These are phyloP conservation scores for Nebria ingens DNA, from an alignment of 1,140 invertebrate genomes.

Conservation along the genomic window DNA sequence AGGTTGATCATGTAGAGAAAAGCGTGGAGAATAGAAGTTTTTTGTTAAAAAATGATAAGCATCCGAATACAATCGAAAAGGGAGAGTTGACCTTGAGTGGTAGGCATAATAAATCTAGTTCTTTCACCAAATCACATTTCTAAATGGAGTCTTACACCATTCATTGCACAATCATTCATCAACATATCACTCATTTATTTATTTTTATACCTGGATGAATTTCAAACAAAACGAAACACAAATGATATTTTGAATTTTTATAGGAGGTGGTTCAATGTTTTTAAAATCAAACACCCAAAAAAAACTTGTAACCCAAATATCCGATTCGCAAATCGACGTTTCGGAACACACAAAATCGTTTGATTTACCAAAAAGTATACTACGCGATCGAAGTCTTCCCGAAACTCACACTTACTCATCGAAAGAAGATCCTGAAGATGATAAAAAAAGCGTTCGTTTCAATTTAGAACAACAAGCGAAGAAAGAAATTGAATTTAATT, in stretches of 20 bases:
- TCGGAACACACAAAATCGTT: conserved; percentile 23
- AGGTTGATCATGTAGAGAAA: conserved; percentile 11
- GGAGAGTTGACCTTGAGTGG: background rate
- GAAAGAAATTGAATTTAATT: conserved; percentile 24
- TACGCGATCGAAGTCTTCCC: conserved; percentile 52
- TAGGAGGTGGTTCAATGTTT: conserved; percentile 57
- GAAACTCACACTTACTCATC: conserved; percentile 34
- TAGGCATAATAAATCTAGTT: background rate
- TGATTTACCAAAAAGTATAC: conserved; percentile 54
- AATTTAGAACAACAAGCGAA: conserved; percentile 39
- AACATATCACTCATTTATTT: background rate
- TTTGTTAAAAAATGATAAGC: conserved; percentile 19
- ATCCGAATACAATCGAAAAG: conserved; percentile 21
- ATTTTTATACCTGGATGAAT: background rate
- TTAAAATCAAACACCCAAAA: conserved; percentile 55
- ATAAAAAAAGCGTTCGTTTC: conserved; percentile 60
- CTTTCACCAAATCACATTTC: background rate
- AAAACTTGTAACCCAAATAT: conserved; percentile 24
- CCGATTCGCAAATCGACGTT: conserved; percentile 16
- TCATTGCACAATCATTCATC: conserved; percentile 3
- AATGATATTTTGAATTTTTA: conserved; percentile 16
- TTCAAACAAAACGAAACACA: background rate
- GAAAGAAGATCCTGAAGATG: conserved; percentile 45
- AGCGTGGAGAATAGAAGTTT: conserved; percentile 19
- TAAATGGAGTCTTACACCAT: background rate